phyloP scores from a whole-genome alignment of 2,888 invertebrate genomes.

The Tupiocoris notatus region DNA sequence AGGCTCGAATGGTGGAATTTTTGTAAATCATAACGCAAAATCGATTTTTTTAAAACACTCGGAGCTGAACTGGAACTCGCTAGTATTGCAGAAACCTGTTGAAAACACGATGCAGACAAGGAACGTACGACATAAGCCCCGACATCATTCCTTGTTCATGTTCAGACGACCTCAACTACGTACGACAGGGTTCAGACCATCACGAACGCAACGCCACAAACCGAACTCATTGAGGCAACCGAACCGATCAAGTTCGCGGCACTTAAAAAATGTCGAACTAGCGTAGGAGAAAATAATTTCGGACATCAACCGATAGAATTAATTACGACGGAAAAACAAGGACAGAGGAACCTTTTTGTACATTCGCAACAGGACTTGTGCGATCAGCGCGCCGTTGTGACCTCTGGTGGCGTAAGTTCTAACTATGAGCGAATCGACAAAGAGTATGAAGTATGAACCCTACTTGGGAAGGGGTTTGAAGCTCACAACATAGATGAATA shows the following conservation, averaged over 20 bases:
- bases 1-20: not conserved
- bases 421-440: not conserved
- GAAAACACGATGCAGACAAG: not conserved
- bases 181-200: not conserved
- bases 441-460: not conserved
- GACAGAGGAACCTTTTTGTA: not conserved
- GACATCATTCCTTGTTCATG: not conserved
- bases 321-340: not conserved
- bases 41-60: not conserved
- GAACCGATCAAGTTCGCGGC: not conserved
- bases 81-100: not conserved
- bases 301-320: too few relatives aligned
- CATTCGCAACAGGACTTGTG: not conserved
- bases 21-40: not conserved
- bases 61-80: not conserved
- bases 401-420: not conserved
- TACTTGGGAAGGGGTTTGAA: slow-evolving; percentile 9
- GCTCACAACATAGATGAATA: too few relatives aligned
- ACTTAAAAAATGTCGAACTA: not conserved
- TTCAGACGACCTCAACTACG: not conserved
- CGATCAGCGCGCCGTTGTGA: not conserved
- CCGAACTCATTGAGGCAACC: not conserved
- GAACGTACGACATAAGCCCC: slow-evolving; percentile 4
- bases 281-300: too few relatives aligned
- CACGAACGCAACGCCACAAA: not conserved